These are phyloP conservation scores for Branchinecta lynchi DNA, from an alignment of 1,140 invertebrate genomes.

Conservation along the genomic window DNA sequence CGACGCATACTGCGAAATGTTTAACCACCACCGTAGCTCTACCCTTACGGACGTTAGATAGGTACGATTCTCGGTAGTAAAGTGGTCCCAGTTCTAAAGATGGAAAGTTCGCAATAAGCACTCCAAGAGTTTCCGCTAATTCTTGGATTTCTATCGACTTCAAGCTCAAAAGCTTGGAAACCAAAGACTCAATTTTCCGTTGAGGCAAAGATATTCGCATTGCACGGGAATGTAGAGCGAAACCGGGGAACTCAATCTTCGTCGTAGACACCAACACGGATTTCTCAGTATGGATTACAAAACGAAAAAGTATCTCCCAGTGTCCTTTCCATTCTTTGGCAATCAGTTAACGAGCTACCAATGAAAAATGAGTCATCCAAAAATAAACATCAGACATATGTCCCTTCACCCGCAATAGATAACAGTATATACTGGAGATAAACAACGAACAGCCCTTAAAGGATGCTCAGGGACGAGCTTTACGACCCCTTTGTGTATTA, in stretches of 20 bases:
- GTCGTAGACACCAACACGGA: conserved; percentile 22
- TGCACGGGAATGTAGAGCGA: conserved; percentile 21
- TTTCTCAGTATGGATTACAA: conserved; percentile 22
- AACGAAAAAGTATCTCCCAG: conserved; percentile 19
- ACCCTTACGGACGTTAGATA: not conserved
- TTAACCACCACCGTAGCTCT: too few relatives aligned
- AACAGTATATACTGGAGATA: not conserved
- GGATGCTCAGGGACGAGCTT: not conserved
- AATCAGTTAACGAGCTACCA: conserved; percentile 14
- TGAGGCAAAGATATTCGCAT: conserved; percentile 22
- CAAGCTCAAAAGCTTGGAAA: conserved; percentile 16
- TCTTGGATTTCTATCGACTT: not conserved
- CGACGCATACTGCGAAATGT: too few relatives aligned
- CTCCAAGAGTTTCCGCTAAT: not conserved
- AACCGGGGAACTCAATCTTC: conserved; percentile 20
- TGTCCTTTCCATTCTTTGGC: conserved; percentile 11
- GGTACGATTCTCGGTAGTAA: not conserved
- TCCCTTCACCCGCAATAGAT: conserved; percentile 16
- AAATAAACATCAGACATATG: conserved; percentile 18
- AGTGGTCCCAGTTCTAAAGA: not conserved
- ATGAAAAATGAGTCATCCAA: conserved; percentile 16
- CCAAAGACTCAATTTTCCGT: conserved; percentile 15
- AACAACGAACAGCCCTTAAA: not conserved
- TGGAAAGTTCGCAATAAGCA: too few relatives aligned
- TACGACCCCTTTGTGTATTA: not conserved